These are phyloP conservation scores for Electrona antarctica DNA, from an alignment of 2,113 vertebrate genomes.

Conservation along the genomic window DNA sequence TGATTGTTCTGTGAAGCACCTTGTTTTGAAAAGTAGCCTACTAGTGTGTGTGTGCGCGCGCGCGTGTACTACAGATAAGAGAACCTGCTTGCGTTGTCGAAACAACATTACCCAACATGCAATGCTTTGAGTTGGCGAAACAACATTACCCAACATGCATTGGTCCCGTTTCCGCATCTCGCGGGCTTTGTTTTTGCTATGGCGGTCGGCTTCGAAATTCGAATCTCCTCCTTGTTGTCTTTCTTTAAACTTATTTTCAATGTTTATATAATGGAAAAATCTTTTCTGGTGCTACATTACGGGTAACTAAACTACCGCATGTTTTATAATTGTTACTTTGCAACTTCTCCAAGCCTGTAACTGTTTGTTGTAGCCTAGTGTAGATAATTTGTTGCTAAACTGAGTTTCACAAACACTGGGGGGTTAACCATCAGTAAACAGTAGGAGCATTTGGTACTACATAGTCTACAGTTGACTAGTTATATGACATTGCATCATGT, in stretches of 20 bases:
- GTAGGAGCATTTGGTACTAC: not conserved
- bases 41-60: too few species aligned
- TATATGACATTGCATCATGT: not conserved
- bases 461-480: not conserved
- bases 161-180: constrained; percentile 47
- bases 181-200: constrained; percentile 79
- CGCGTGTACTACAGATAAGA: too few species aligned
- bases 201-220: constrained; percentile 78
- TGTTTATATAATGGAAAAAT: constrained; percentile 11
- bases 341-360: not conserved
- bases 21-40: too few species aligned
- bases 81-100: too few species aligned
- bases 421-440: not conserved
- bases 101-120: constrained; percentile 54
- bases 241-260: constrained; percentile 5
- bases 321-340: not conserved
- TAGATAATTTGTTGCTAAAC: not conserved
- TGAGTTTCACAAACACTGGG: accelerated
- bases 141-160: constrained; percentile 48
- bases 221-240: constrained; percentile 46
- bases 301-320: constrained; percentile 45
- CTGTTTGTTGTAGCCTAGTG: not conserved
- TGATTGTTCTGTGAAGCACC: too few species aligned
- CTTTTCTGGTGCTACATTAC: not conserved
- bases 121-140: not conserved